These are phyloP conservation scores for Macrobrachium nipponense DNA, from an alignment of 1,140 invertebrate genomes.

Conservation along the genomic window DNA sequence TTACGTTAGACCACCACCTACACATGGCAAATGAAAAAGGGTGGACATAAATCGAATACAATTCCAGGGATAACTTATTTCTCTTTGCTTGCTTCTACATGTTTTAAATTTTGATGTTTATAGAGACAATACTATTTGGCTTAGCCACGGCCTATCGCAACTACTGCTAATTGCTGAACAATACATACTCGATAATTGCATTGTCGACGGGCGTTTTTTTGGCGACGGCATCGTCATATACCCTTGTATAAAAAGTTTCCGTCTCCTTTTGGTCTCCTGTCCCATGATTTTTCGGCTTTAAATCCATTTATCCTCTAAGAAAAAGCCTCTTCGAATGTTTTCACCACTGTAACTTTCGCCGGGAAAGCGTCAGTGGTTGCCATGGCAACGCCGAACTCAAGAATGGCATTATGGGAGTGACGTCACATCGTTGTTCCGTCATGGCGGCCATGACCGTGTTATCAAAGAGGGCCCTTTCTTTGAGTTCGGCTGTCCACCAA, in stretches of 20 bases:
- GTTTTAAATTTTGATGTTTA: too few relatives aligned
- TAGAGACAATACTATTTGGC: too few relatives aligned
- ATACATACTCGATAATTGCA: slow-evolving; percentile 42
- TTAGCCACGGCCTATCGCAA: too few relatives aligned
- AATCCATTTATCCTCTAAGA: background rate
- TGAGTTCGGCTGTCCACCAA: slow-evolving; percentile 10
- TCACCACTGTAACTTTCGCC: background rate
- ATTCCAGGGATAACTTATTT: too few relatives aligned
- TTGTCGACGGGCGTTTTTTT: slow-evolving; percentile 35
- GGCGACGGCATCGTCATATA: slow-evolving; percentile 38
- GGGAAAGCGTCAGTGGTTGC: slow-evolving; percentile 27
- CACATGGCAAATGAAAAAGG: too few relatives aligned
- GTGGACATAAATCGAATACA: too few relatives aligned
- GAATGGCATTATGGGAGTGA: slow-evolving; percentile 46
- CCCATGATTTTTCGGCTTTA: background rate
- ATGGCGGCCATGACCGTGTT: slow-evolving; percentile 46
- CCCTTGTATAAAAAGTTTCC: slow-evolving; percentile 41
- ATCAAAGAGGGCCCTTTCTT: slow-evolving; percentile 12
- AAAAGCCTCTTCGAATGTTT: background rate
- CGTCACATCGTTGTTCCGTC: slow-evolving; percentile 36
- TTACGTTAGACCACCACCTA: too few relatives aligned
- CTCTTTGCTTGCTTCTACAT: too few relatives aligned
- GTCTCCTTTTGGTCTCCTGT: background rate
- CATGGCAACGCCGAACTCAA: slow-evolving; percentile 6
- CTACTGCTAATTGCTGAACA: background rate